Evolutionary conservation across 2,113 vertebrate species (phyloP).

Genomic region (Manacus vitellinus): DNA sequence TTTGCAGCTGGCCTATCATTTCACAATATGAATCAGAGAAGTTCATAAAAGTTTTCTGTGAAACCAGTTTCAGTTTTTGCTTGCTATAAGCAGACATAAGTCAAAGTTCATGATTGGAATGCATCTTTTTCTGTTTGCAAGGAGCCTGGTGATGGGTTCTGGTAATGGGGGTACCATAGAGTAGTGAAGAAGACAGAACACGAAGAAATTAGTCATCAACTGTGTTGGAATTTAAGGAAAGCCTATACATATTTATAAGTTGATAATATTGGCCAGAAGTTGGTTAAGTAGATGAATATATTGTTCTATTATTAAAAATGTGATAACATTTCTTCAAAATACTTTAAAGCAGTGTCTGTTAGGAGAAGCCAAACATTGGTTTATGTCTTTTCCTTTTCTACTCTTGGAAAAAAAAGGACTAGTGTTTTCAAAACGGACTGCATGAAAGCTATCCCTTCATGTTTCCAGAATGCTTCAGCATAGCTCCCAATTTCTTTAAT

Average conservation of each 20-base stretch:
- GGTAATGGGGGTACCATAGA: background rate
- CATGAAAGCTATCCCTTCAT: background rate
- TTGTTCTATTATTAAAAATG: background rate
- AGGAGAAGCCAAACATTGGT: background rate
- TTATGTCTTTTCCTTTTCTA: background rate
- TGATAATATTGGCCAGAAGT: background rate
- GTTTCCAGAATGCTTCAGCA: background rate
- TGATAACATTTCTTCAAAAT: background rate
- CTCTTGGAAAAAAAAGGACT: background rate
- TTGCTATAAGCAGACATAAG: background rate
- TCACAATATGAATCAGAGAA: background rate
- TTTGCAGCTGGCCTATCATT: background rate
- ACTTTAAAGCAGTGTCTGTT: background rate
- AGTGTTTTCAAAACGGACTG: background rate
- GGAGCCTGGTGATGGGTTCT: background rate
- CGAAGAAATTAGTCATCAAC: background rate
- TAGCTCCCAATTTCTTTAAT: background rate
- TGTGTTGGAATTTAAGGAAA: background rate
- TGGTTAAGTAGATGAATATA: background rate
- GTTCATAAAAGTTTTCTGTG: background rate
- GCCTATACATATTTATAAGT: background rate
- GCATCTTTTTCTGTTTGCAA: background rate
- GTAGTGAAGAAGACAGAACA: background rate
- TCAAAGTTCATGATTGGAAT: fast-evolving
- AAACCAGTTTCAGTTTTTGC: background rate